phyloP scores from a whole-genome alignment of 1,140 invertebrate genomes.

The Magallana ariakensis region DNA sequence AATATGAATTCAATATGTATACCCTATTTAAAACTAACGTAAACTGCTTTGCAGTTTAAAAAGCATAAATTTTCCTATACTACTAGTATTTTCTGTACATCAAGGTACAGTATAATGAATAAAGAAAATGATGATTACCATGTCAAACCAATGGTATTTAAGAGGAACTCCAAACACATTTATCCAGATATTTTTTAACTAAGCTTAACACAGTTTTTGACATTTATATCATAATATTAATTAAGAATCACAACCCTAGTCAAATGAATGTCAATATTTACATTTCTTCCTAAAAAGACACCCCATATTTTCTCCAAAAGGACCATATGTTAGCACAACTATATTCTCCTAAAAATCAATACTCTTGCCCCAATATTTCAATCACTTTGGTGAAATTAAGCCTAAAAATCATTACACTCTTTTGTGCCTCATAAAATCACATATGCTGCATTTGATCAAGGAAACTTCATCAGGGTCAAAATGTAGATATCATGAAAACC shows the following conservation, averaged over 20 bases:
- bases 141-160: neutral
- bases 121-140: neutral
- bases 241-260: neutral
- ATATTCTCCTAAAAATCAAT: neutral
- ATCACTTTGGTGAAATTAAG: too few species aligned
- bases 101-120: too few species aligned
- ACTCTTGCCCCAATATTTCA: neutral
- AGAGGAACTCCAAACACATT: neutral
- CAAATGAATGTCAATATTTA: neutral
- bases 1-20: too few species aligned
- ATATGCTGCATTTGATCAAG: too few species aligned
- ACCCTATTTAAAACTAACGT: too few species aligned
- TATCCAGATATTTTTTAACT: neutral
- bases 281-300: neutral
- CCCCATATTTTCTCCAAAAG: neutral
- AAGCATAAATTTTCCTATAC: too few species aligned
- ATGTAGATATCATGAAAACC: too few species aligned
- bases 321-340: constrained; percentile 3
- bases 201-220: neutral
- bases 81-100: too few species aligned
- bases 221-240: neutral
- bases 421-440: too few species aligned
- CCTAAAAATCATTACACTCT: too few species aligned
- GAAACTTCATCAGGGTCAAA: too few species aligned
- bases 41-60: too few species aligned